Base-by-base conservation (phyloP, 2,888 invertebrate species). In the Cryptocheilus praepositus region DNA sequence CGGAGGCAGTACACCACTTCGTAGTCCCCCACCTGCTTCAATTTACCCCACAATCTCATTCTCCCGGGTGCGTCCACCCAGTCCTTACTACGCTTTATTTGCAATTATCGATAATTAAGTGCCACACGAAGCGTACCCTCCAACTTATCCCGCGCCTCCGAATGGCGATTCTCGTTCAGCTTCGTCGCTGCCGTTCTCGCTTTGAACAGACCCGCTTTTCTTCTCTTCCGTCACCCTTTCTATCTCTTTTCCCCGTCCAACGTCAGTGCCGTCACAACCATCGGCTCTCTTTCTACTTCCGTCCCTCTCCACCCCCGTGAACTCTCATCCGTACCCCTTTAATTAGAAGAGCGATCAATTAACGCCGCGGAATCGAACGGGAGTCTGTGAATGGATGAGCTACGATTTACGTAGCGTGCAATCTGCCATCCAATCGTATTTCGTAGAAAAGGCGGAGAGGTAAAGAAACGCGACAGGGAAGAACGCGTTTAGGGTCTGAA, bases 101-200 rank as follows among this genome's bases (percentile, higher is more conserved):
- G 79, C 74, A 76, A 79, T 79, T 79, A 77, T 68, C 79, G 74
- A 65, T 79, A 78, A 79, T 79, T 78, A 79, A 79, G 71, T 70
- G 55, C 53, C 58, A 54, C 59, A 45, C 62, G 58, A 66, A 53
- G 18, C 52, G 46, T 43, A 25, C 28, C 13, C 49, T n/a, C 18
- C 49, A 16, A 49, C 49, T 49, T 16, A 49, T 7, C 19, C n/a
- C 59, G 13, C 18, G 16, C 16, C 43, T 36, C 13, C 3, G 1
- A 36, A 36, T 36, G 36, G 1, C 36, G 36, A 36, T 7, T 36
- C 11, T 36, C 8, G 4, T 36, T 11, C 36, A 11, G 4, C n/a
- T 3, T 45, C 18, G 58, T 16, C 22, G 13, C 56, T 36, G 43
- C 49, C 51, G 51, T 54, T 45, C 25, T n/a, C 60, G 51, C 28